Conservation (phyloP, 2,797 vertebrate species). For the Pipistrellus pygmaeus region DNA sequence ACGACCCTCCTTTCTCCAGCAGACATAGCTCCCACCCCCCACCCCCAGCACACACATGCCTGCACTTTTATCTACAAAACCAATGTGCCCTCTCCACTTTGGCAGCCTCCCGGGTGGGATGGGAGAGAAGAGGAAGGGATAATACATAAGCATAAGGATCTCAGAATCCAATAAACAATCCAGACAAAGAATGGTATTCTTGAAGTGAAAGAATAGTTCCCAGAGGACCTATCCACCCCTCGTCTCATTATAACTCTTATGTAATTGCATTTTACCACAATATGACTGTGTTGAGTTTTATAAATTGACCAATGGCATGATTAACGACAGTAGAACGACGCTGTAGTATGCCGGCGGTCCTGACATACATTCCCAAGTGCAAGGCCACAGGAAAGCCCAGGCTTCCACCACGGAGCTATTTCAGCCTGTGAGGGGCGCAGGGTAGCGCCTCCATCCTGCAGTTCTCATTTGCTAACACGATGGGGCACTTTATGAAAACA, state of each 20-base stretch:
- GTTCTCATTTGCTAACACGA: constrained; percentile 42
- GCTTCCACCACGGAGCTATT: neutral
- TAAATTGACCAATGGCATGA: constrained; percentile 51
- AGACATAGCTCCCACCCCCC: neutral
- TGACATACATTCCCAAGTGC: neutral
- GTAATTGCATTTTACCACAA: constrained; percentile 51
- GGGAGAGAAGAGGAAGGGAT: neutral
- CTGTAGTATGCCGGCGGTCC: neutral
- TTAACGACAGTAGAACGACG: neutral
- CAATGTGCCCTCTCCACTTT: neutral
- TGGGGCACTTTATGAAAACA: constrained; percentile 65
- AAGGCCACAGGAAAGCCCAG: neutral
- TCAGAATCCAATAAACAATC: constrained; percentile 57
- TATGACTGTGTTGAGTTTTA: constrained; percentile 51
- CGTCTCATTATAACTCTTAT: constrained; percentile 53
- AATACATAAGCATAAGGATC: neutral
- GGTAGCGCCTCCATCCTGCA: neutral
- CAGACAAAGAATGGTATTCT: constrained; percentile 7
- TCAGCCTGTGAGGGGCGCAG: neutral
- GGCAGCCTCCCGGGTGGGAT: neutral
- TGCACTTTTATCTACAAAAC: neutral
- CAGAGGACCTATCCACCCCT: neutral
- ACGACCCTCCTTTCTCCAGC: neutral
- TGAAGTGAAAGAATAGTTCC: constrained; percentile 8
- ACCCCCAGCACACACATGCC: neutral